Conservation (phyloP, 2,113 vertebrate species). For the Lipotes vexillifer region DNA sequence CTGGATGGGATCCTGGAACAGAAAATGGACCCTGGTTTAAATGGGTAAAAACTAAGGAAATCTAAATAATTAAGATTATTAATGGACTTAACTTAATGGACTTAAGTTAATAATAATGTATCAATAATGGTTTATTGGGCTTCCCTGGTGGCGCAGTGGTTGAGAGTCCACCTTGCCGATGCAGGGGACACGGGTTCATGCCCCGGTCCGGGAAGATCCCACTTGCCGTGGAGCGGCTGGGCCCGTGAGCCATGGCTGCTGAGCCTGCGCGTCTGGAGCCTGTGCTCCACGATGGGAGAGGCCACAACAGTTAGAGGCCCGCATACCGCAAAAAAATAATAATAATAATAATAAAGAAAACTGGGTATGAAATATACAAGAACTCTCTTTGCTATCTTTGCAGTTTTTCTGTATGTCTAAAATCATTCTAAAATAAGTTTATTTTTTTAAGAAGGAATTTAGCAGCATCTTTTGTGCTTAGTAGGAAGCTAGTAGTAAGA, state of each 20-base stretch:
- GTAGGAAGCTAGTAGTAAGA: background rate
- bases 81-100: too few species aligned
- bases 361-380: background rate
- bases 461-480: background rate
- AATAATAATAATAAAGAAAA: too few species aligned
- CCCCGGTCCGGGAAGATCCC: too few species aligned
- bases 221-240: too few species aligned
- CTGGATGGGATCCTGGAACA: background rate
- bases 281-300: too few species aligned
- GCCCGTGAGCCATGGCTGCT: too few species aligned
- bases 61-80: background rate
- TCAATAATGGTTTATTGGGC: background rate
- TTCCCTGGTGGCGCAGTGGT: too few species aligned
- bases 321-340: too few species aligned
- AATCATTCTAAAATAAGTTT: background rate
- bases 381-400: background rate
- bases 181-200: too few species aligned
- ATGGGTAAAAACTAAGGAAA: background rate
- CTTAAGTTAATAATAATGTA: background rate
- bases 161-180: too few species aligned
- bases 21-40: background rate
- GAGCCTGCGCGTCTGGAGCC: too few species aligned
- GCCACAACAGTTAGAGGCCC: too few species aligned
- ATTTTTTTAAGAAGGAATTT: background rate
- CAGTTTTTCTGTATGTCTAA: background rate